Base-by-base conservation (phyloP, 2,113 vertebrate genomes). In the Aphelocoma coerulescens region DNA sequence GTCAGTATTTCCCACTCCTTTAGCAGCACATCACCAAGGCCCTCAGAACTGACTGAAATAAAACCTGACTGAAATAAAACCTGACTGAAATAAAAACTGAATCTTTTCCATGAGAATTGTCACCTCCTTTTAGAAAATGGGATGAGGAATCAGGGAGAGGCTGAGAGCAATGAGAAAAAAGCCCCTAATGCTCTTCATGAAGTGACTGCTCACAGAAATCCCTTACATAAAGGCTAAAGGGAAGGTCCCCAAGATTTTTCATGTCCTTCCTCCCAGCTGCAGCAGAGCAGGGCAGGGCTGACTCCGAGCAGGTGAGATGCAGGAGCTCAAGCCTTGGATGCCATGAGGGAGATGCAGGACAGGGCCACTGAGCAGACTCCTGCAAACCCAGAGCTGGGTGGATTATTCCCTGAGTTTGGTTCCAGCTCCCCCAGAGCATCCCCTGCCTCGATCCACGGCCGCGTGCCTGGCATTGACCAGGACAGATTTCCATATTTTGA, bases 401-500 rank as follows among this genome's bases (percentile, higher is more conserved):
- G 24, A 13, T 52, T 7, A 44, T 13, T 54, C 23, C 48, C 63
- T 24, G 28, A 21, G 26, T 66, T 28, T 6, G n/a, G 48, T 41
- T 15, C n/a, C 80, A 41, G 0, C n/a, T 87, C 74, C 81, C 81
- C 75, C 39, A 8, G 30, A 76, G 52, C 65, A 66, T 39, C 21
- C 37, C 48, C 37, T 51, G 54, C 61, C 68, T 7, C 2, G 11
- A 35, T 37, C 39, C 23, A 4, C 0, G 9, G 19, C 41, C 10
- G 15, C 1, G 0, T 10, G 28, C 23, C 79, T 43, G 6, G 9
- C 3, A 0, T 46, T 55, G 54, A 39, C 22, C 61, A 37, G 59
- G 80, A 63, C 48, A 48, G 8, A 57, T 84, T 8, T 17, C 54
- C 15, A 5, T n/a, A 5, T 32, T 87, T 57, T 43, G 44, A 13